Conservation (phyloP, 2,113 vertebrate genomes). For the Eretmochelys imbricata region DNA sequence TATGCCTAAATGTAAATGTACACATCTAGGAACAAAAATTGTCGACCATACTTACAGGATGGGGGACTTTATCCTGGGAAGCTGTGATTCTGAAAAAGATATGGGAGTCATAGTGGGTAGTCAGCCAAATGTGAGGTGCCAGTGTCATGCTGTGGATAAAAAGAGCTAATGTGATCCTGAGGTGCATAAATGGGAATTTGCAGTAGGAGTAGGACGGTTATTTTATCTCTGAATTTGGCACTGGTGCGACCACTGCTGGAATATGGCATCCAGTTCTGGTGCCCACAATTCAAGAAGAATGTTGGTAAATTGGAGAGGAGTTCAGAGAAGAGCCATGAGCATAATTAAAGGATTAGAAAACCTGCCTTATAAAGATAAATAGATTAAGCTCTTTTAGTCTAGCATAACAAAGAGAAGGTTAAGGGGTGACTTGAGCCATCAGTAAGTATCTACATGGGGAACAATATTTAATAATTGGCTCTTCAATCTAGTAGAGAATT, state of each 20-base stretch:
- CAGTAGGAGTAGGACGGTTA: not conserved
- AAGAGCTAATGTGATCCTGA: not conserved
- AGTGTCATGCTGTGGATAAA: not conserved
- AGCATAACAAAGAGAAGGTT: not conserved
- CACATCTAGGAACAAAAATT: no score
- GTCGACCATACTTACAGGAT: no score
- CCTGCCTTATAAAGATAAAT: not conserved
- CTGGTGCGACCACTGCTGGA: not conserved
- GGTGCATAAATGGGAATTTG: not conserved
- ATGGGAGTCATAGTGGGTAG: no score
- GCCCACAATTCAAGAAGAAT: no score
- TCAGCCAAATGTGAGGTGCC: no score
- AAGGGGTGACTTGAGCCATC: not conserved
- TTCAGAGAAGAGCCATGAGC: not conserved
- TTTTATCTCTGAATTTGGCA: not conserved
- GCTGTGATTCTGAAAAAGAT: no score
- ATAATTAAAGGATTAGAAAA: not conserved
- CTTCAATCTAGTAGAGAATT: not conserved
- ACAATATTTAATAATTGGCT: not conserved
- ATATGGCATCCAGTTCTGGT: not conserved
- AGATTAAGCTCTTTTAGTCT: no score
- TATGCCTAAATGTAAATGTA: no score
- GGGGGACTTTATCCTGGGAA: no score
- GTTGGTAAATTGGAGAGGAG: not conserved
- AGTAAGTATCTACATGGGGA: not conserved